Base-by-base conservation (phyloP, 2,113 vertebrate genomes). In the Eretmochelys imbricata region DNA sequence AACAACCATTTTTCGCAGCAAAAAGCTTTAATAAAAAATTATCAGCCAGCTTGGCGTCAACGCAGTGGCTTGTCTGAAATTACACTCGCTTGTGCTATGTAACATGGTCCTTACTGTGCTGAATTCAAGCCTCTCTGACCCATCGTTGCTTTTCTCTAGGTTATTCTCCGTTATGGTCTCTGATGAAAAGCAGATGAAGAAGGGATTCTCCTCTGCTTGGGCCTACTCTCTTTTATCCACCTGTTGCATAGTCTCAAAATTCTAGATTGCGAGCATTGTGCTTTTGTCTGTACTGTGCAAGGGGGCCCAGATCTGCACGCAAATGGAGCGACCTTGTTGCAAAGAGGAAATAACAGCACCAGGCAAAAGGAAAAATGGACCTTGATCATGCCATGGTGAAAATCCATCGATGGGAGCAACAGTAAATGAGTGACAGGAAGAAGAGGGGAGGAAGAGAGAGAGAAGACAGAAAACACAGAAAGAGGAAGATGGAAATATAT, bases 391-490 rank as follows among this genome's bases (percentile, higher is more conserved):
- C 10, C 65, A 11, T 20, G n/a, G 4, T 38, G 65, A 20, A 19
- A 69, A 69, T 38, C 62, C 65, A n/a, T 38, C 8, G 4, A 22
- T 11, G 9, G 53, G 24, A 20, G 51, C 49, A 25, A n/a, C 11
- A 16, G 3, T 14, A 29, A 49, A 35, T 17, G 3, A 14, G 25
- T 1, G 55, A 22, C 35, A 22, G 48, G 35, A 46, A 14, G 20
- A 17, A 3, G 31, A 13, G n/a, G 46, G 4, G 5, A 22, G 49
- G 14, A 6, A 8, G 0, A 1, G 8, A 25, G 17, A 25, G 4
- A 3, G 8, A 6, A 2, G 11, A 3, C 8, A 50, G 20, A 12
- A 20, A 9, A 29, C 6, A 48, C 24, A 80, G 29, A 29, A 38
- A 38, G 65, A 72, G 65, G 65, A 38, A 72, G n/a, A 38, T 72